Conservation (phyloP, 2,888 invertebrate species). For the Napeogenes sylphis region DNA sequence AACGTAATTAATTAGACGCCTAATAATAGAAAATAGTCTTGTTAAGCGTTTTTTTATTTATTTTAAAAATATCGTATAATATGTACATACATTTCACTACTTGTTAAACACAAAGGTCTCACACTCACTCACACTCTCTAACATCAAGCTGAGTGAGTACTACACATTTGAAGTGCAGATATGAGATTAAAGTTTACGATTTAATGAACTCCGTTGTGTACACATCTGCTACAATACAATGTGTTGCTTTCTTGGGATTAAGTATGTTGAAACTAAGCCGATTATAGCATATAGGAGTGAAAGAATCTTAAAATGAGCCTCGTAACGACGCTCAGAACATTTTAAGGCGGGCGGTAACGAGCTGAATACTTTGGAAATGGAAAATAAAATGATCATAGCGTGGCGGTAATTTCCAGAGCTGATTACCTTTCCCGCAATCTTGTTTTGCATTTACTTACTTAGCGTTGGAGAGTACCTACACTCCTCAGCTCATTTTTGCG, state of each 20-base stretch:
- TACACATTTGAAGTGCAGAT: conserved; percentile 4
- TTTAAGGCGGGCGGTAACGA: conserved; percentile 10
- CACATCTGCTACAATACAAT: neutral
- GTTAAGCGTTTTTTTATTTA: too few species aligned
- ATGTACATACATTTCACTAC: too few species aligned
- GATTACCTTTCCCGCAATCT: conserved; percentile 13
- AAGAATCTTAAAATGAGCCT: conserved; percentile 15
- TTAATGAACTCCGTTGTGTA: conserved; percentile 11
- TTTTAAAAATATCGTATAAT: too few species aligned
- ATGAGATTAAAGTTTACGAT: conserved; percentile 15
- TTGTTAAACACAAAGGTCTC: too few species aligned
- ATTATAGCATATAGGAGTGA: conserved; percentile 9
- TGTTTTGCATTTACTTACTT: conserved; percentile 5
- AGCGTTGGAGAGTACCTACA: conserved; percentile 4
- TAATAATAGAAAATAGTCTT: too few species aligned
- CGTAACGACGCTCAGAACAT: conserved; percentile 7
- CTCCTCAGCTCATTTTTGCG: neutral
- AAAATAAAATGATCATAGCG: conserved; percentile 34
- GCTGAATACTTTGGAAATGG: conserved; percentile 20
- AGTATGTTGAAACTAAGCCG: conserved; percentile 13
- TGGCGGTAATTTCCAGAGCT: conserved; percentile 17
- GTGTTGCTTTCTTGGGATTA: conserved; percentile 10
- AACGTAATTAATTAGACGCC: too few species aligned
- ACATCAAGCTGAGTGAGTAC: too few species aligned
- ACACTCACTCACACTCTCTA: too few species aligned